A percentile compares a stretch with the other conserved stretches of the same genome.
Evolutionary conservation across 2,113 vertebrate species (phyloP).

Genomic region (Rhinoderma darwinii): DNA sequence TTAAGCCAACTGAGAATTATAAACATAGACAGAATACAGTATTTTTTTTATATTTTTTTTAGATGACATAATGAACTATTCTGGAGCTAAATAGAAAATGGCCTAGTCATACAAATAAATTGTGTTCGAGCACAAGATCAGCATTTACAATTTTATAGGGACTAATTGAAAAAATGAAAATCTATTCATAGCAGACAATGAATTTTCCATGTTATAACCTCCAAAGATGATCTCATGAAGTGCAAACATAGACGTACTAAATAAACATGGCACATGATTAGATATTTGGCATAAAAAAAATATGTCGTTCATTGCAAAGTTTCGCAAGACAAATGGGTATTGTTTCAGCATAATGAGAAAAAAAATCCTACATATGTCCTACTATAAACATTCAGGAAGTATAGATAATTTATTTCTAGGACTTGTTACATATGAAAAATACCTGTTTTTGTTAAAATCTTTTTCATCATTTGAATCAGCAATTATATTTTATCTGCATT

Average conservation of each 20-base stretch:
- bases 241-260: slow-evolving; percentile 20
- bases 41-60: no score
- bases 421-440: background rate
- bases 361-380: background rate
- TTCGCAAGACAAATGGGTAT: slow-evolving; percentile 26
- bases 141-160: slow-evolving; percentile 33
- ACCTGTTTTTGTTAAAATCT: background rate
- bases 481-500: no score
- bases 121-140: slow-evolving; percentile 37
- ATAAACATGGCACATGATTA: slow-evolving; percentile 37
- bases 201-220: slow-evolving; percentile 17
- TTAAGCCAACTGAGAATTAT: background rate
- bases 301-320: slow-evolving; percentile 10
- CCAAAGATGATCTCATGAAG: slow-evolving; percentile 50
- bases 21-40: background rate
- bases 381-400: background rate
- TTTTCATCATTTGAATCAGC: no score
- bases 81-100: slow-evolving; percentile 31
- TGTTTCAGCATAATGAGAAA: slow-evolving; percentile 13
- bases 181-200: slow-evolving; percentile 38
- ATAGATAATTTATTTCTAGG: background rate
- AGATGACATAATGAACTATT: slow-evolving; percentile 30
- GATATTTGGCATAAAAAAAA: slow-evolving; percentile 41
- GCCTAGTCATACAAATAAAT: slow-evolving; percentile 17
- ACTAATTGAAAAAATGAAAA: slow-evolving; percentile 45